Evolutionary conservation across 2,888 invertebrate species (phyloP), one percentile per base, ranked within the genome.

Genomic region (Metalampra italica): DNA sequence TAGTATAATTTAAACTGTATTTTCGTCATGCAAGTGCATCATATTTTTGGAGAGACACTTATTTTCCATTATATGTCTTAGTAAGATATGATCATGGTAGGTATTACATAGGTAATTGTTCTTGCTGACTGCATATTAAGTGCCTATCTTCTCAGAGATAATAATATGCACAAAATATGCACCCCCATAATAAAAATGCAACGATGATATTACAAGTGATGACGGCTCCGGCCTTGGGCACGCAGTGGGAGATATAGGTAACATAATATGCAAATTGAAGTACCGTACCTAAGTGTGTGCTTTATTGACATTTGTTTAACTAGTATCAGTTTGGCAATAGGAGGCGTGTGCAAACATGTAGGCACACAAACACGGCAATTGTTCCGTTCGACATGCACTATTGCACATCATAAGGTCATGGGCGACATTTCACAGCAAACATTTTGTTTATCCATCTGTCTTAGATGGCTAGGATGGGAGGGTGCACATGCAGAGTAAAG

Each of bases 221-320:
- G 46, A 52, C 52, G 42, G 40, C 49, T 49, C 46, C 44, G 54
- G 34, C 55, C 55, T 32, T 57, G 57, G 47, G 40, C 47, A 22
- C 41, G 43, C 36, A 39, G 46, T 46, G 47, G 39, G 43, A n/a
- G n/a, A n/a, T n/a, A 54, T 47, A 38, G 34, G 46, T 46, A 49
- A 48, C 47, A 45, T 54, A n/a, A n/a, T n/a, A 54, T 54, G 54
- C 49, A 50, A 52, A 54, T 50, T 39, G 15, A 42, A 38, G 39
- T 46, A 46, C 44, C 22, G 52, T 55, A 53, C 52, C 55, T 55
- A 60, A 22, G 22, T 22, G 22, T 22, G 22, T 22, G 5, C 60
- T 63, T 59, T 61, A 62, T 57, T 50, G 60, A 55, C 64, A 65
- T 71, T 67, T 68, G 65, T 61, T 67, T 61, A 54, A 57, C 55